Evolutionary conservation across 2,888 invertebrate species (phyloP), one percentile per base, ranked within the genome.

Genomic region (Epinotia ramella): DNA sequence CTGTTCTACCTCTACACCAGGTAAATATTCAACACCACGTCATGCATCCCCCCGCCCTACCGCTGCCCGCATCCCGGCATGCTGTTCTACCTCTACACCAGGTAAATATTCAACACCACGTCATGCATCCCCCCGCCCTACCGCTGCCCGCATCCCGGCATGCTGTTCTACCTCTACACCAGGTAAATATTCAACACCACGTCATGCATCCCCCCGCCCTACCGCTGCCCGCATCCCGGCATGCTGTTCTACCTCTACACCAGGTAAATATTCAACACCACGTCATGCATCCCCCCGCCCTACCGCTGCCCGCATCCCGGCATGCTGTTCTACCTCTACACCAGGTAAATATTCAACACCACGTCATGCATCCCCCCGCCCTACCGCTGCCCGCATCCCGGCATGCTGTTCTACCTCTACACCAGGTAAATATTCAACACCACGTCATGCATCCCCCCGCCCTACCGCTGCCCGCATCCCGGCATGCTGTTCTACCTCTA

Each of bases 51-150:
- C 74, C 97, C 96, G 63, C 98, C 98, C 0, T 97, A 95, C 86
- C 95, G 95, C 72, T 98, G 98, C 89, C 98, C 98, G 13, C 97
- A 98, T 90, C 97, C 96, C 0, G 96, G 96, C 86, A 98, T 98
- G 87, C 96, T 97, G 83, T 97, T 97, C 88, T 98, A 95, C 89
- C 90, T 98, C 11, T 98, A 97, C 83, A 98, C 53, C 93, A 93
- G 77, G 97, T n/a, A 97, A 81, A 94, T 97, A 7, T 97, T 96
- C 86, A 97, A 97, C 84, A 97, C 97, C 5, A 95, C 96, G 4
- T 98, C 98, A 6, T 98, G 98, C 84, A 96, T 98, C 73, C 96
- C 96, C 74, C 97, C 96, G 63, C 98, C 98, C 0, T 97, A 95
- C 86, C 95, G 95, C 72, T 98, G 98, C 89, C 98, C 98, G 13